Base-by-base conservation (phyloP, 2,113 vertebrate species). In the Miniopterus natalensis region DNA sequence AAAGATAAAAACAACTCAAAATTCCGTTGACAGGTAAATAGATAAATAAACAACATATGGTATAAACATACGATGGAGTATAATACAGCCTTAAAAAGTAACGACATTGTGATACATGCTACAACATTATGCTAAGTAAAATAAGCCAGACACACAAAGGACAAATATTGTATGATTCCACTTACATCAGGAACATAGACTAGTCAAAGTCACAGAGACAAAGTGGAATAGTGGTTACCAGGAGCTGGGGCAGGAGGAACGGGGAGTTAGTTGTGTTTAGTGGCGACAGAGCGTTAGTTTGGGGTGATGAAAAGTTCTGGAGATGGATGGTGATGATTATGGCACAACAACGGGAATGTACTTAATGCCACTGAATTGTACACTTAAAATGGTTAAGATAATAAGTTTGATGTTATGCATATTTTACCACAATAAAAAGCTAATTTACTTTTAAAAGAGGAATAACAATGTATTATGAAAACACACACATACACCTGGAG, bases 371-470 rank as follows among this genome's bases (percentile, higher is more conserved):
- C 6, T 87, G 66, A 75, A 91, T 61, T 49, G 63, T 59, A 55
- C 2, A 85, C 25, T 88, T 63, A 47, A 90, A 77, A 31, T 66
- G 55, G 11, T 15, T 71, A 84, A 53, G 18, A 74, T 42, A 71
- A 21, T 42, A 90, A 75, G 63, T 47, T 51, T 42, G 31, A 57
- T 31, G 40, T 47, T 89, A 51, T 88, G n/a, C 21, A 36, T 55
- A 81, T 94, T 87, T 92, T 66, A 27, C 27, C 51, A 87, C 53
- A 94, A 31, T 85, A 89, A 77, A 84, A 88, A 83, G 8, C 86
- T 77, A 94, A 83, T 23, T 17, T 81, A 59, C 18, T 92, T 2
- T 42, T 95, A 45, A 27, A 78, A 84, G 92, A 86, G 9, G 36
- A 51, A 61, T 80, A 65, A 80, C 42, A 84, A 84, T 31, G 6